These are phyloP conservation scores for Actinia tenebrosa DNA, from an alignment of 64 coral and sea anemone genomes.

Conservation along the genomic window DNA sequence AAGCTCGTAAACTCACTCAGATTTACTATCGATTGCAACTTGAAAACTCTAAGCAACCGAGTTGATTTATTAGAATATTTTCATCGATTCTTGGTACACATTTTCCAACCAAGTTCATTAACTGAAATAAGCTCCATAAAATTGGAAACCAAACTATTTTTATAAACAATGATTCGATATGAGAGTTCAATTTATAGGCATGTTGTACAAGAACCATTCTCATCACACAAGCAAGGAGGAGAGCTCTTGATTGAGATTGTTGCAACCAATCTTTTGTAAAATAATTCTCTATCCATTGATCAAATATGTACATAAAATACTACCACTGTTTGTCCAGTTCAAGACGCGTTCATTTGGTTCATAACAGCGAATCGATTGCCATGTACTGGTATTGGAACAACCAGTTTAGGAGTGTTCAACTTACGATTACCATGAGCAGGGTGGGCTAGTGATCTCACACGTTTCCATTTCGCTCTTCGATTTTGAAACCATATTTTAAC, in stretches of 20 bases:
- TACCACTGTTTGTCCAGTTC: not conserved
- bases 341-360: slow-evolving; percentile 51
- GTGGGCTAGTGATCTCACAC: slow-evolving; percentile 68
- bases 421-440: slow-evolving; percentile 51
- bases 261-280: not conserved
- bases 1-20: not conserved
- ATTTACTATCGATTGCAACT: not conserved
- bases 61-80: not conserved
- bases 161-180: not conserved
- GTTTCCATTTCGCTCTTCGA: slow-evolving; percentile 54
- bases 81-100: not conserved
- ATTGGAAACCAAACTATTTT: not conserved
- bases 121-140: not conserved
- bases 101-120: not conserved
- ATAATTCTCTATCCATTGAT: slow-evolving; percentile 5
- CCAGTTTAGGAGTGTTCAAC: slow-evolving; percentile 79
- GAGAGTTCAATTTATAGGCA: too few relatives aligned
- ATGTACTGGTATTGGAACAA: slow-evolving; percentile 97
- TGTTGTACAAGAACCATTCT: not conserved
- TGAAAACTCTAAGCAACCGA: not conserved
- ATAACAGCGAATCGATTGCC: slow-evolving; percentile 74
- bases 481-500: slow-evolving; percentile 59
- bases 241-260: not conserved
- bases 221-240: not conserved
- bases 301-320: slow-evolving; percentile 14